Conservation (phyloP, 1,140 invertebrate genomes). For the Halictus rubicundus region DNA sequence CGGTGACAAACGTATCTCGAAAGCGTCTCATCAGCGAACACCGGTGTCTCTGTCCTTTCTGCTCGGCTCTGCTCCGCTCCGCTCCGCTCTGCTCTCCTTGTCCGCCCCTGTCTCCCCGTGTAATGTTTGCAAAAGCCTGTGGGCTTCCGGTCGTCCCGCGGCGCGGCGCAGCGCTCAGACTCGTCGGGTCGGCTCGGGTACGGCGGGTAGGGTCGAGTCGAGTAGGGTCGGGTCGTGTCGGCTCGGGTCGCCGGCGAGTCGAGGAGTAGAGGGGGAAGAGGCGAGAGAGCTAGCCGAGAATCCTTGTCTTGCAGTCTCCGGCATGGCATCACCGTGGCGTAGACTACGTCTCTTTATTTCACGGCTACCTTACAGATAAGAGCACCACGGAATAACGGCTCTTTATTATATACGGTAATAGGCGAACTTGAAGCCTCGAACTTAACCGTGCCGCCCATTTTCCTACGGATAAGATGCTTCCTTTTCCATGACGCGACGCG, state of each 20-base stretch:
- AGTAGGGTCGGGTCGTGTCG: no score
- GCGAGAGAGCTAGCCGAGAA: not conserved
- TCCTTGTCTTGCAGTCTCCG: constrained; percentile 21
- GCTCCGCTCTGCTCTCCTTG: not conserved
- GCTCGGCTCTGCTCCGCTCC: not conserved
- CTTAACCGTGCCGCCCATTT: constrained; percentile 64
- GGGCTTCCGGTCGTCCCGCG: constrained; percentile 29
- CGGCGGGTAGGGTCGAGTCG: no score
- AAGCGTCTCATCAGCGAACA: constrained; percentile 40
- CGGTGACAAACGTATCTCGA: constrained; percentile 51
- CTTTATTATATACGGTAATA: constrained; percentile 70
- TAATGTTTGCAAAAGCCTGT: constrained; percentile 56
- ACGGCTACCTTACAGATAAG: constrained; percentile 62
- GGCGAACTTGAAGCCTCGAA: constrained; percentile 64
- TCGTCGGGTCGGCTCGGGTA: no score
- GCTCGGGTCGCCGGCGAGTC: no score
- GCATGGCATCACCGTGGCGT: not conserved
- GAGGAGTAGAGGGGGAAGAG: no score
- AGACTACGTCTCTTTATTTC: constrained; percentile 65
- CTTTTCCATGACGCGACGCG: constrained; percentile 27
- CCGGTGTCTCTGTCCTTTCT: not conserved
- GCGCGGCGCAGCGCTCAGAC: not conserved
- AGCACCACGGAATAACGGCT: constrained; percentile 62
- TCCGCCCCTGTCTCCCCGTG: not conserved
- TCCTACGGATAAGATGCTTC: constrained; percentile 59